Evolutionary conservation across 2,797 vertebrate species (phyloP).

Genomic region (Spea hammondii): DNA sequence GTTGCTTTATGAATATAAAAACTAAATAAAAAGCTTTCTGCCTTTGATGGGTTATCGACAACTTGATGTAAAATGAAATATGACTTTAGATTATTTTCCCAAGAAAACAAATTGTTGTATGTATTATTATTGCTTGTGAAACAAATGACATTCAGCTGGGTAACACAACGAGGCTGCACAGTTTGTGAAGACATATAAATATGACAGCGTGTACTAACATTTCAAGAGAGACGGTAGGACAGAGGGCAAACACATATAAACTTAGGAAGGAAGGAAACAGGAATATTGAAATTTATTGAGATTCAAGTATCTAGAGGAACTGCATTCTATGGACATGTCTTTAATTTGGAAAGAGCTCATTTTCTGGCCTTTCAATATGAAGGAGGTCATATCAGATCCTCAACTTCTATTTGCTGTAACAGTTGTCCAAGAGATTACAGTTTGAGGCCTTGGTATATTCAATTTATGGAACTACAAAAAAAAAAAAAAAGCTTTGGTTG

Average conservation of each 20-base stretch:
- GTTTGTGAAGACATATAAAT: neutral
- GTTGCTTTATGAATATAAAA: constrained; percentile 57
- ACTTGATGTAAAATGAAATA: constrained; percentile 48
- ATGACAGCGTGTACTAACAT: neutral
- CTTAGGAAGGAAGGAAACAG: neutral
- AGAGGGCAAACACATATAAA: neutral
- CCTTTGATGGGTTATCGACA: constrained; percentile 55
- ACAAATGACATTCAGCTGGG: neutral
- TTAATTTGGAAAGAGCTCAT: no score
- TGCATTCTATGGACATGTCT: no score
- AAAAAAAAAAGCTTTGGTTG: no score
- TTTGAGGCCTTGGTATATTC: no score
- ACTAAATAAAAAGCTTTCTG: constrained; percentile 51
- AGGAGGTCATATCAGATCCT: no score
- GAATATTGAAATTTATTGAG: neutral
- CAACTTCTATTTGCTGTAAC: no score
- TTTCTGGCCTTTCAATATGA: no score
- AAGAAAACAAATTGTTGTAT: constrained; percentile 13
- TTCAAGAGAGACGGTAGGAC: neutral
- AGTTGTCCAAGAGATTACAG: no score
- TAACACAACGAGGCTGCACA: neutral
- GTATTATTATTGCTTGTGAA: neutral
- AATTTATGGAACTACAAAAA: no score
- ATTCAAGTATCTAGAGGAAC: neutral
- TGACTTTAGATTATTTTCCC: constrained; percentile 33